Percentiles rank a stretch among this genome's conserved stretches.
Conservation (phyloP, 92 coral and sea anemone genomes). For the Parazoanthus atlanticus region DNA sequence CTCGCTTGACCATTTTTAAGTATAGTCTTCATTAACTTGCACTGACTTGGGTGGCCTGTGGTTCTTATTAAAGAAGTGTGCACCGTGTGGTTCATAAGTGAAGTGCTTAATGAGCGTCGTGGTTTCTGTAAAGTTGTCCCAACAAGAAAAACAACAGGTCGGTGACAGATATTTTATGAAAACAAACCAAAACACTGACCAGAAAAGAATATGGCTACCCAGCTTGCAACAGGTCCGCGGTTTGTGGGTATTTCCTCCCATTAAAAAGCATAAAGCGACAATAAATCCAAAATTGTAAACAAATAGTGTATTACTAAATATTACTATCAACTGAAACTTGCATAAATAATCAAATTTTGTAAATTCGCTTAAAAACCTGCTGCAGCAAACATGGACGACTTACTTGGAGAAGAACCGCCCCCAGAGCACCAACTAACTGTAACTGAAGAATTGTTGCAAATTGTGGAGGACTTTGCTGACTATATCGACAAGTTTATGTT, state of each 20-base stretch:
- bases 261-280: not conserved
- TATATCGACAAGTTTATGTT: conserved; percentile 93
- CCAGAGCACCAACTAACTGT: conserved; percentile 66
- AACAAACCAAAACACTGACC: not conserved
- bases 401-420: conserved; percentile 27
- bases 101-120: not conserved
- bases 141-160: conserved; percentile 5
- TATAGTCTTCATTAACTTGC: no score
- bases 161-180: not conserved
- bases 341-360: not conserved
- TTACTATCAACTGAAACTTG: not conserved
- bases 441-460: conserved; percentile 82
- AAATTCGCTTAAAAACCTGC: not conserved
- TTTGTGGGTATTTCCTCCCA: not conserved
- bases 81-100: not conserved
- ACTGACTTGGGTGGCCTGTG: no score
- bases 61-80: not conserved
- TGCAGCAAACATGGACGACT: conserved; percentile 19
- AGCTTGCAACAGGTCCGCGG: conserved; percentile 18
- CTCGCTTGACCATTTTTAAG: no score
- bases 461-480: conserved; percentile 86
- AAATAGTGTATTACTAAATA: not conserved
- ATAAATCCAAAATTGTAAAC: conserved; percentile 11
- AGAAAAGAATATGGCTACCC: not conserved
- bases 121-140: not conserved